Percentiles rank a stretch among this genome's conserved stretches.
phyloP scores from a whole-genome alignment of 2,113 vertebrate species.

The Alectura lathami region DNA sequence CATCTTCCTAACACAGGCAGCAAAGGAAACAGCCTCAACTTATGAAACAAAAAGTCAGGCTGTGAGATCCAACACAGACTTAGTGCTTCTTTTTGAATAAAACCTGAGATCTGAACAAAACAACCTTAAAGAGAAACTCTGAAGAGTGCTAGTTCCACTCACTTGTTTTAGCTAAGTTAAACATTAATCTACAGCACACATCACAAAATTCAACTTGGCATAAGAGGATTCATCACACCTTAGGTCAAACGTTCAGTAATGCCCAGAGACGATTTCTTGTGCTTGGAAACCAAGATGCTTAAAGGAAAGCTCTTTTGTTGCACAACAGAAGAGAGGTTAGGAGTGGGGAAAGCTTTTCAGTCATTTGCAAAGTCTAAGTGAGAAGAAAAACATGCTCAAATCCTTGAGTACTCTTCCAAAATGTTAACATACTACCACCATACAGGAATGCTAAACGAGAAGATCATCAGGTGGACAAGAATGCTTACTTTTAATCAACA shows the following conservation, averaged over 20 bases:
- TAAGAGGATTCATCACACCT: conserved; percentile 69
- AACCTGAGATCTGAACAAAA: background rate
- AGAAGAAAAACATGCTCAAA: conserved; percentile 71
- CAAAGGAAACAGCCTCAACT: background rate
- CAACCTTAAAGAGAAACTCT: background rate
- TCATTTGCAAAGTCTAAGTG: conserved; percentile 66
- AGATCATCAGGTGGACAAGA: conserved; percentile 6
- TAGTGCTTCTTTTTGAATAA: background rate
- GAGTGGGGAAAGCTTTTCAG: conserved; percentile 70
- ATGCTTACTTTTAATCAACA: conserved; percentile 12
- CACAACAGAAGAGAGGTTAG: conserved; percentile 66
- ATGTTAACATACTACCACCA: conserved; percentile 11
- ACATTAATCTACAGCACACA: conserved; percentile 14
- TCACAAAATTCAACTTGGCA: conserved; percentile 20
- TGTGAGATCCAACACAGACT: background rate
- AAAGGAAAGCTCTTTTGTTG: conserved; percentile 67
- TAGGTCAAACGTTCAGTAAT: conserved; percentile 51
- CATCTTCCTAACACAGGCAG: background rate
- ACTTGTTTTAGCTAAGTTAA: background rate
- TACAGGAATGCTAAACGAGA: background rate
- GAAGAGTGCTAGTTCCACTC: background rate
- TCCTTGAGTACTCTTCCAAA: conserved; percentile 34
- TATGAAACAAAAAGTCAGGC: background rate
- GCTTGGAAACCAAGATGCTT: conserved; percentile 62
- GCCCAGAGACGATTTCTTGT: conserved; percentile 52